phyloP scores from a whole-genome alignment of 2,113 vertebrate genomes.

The Petrocephalus zakoni region DNA sequence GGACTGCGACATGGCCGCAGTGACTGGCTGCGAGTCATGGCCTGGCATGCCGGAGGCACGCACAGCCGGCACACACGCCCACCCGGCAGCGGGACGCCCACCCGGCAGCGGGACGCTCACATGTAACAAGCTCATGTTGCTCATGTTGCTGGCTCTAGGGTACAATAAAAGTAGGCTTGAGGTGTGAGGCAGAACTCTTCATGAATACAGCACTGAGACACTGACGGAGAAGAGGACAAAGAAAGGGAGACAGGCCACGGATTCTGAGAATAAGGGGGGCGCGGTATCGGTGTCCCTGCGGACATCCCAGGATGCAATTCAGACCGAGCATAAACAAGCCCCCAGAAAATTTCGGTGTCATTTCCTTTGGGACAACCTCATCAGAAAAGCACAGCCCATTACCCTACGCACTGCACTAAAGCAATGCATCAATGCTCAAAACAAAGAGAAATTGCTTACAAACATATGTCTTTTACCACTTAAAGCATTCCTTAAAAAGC shows the following conservation, averaged over 20 bases:
- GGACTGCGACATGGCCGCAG: not conserved
- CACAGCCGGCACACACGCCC: not conserved
- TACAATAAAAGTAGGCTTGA: not conserved
- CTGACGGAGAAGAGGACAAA: not conserved
- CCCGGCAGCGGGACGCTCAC: not conserved
- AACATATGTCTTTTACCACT: slow-evolving; percentile 47
- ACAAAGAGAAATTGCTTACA: slow-evolving; percentile 39
- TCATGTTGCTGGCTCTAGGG: not conserved
- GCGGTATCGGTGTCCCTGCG: not conserved
- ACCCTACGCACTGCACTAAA: slow-evolving; percentile 40
- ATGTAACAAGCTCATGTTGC: not conserved
- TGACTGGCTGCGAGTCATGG: not conserved
- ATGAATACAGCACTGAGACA: not conserved
- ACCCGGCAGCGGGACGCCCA: not conserved
- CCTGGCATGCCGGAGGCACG: not conserved
- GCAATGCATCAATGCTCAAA: slow-evolving; percentile 40
- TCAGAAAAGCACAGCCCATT: slow-evolving; percentile 17
- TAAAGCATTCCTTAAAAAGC: slow-evolving; percentile 41
- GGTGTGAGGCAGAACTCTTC: not conserved
- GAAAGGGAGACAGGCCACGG: not conserved
- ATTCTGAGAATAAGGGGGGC: not conserved
- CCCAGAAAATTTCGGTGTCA: not conserved
- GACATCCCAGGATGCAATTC: not conserved
- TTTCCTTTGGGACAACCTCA: not conserved
- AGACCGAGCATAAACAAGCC: not conserved